Conservation (phyloP, 1,140 invertebrate species). For the Thalassaphorura encarpata region DNA sequence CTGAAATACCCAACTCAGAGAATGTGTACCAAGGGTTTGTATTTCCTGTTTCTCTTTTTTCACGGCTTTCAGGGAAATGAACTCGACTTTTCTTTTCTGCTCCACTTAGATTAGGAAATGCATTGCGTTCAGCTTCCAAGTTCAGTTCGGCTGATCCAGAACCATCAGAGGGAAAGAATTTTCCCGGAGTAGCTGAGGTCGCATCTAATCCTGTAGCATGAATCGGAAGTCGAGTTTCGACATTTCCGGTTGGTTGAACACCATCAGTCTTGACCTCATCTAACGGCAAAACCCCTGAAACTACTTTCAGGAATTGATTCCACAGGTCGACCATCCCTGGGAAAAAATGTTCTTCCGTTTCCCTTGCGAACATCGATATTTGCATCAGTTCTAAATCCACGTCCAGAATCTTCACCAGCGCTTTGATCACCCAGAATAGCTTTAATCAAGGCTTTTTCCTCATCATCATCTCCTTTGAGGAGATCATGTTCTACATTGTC, state of each 20-base stretch:
- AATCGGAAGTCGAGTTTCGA: conserved; percentile 16
- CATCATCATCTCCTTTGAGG: no score
- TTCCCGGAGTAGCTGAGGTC: not conserved
- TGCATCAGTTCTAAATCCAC: not conserved
- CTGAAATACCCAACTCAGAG: no score
- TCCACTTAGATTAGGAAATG: not conserved
- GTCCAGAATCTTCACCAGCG: not conserved
- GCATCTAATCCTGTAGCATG: conserved; percentile 5
- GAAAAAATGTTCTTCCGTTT: conserved; percentile 1
- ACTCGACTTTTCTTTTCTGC: conserved; percentile 8
- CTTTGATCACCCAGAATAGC: no score
- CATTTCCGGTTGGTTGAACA: conserved; percentile 2
- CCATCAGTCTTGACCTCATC: not conserved
- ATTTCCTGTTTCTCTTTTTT: conserved; percentile 5
- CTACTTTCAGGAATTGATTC: not conserved
- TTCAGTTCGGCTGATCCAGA: no score
- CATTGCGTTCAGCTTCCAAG: not conserved
- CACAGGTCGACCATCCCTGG: not conserved
- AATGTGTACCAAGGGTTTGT: not conserved
- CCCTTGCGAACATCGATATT: not conserved
- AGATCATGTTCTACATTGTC: no score
- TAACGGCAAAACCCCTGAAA: not conserved
- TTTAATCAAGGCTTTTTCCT: no score
- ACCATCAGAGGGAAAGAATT: not conserved
- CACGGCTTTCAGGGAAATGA: conserved; percentile 16